Evolutionary conservation across 2,113 vertebrate genomes (phyloP), one percentile per base, ranked within the genome.

Genomic region (Cyprinus carpio): DNA sequence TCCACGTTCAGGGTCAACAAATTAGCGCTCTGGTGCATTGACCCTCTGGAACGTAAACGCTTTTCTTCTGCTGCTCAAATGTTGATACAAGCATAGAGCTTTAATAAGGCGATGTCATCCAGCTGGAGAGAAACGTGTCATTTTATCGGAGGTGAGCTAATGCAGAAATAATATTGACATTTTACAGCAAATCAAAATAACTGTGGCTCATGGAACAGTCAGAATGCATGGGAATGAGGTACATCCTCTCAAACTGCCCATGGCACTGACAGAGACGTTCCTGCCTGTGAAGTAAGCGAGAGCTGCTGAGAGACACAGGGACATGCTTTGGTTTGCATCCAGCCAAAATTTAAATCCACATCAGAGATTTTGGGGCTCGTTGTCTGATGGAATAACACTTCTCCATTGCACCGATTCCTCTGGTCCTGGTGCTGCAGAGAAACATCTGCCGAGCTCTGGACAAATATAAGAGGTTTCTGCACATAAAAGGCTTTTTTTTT

Each of bases 81-180:
- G 88, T 91, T 91, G 87, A 87, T 80, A 88, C 83, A 89, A 89
- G 83, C 85, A 40, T 81, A 62, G 40, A 12, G 75, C 86, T 87
- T 81, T 89, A 88, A 90, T 89, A 87, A 82, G 87, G 56, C 89
- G 62, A 87, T 89, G 84, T 92, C 91, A 90, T 90, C 87, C 49
- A 27, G 78, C 69, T 64, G 65, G n/a, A 67, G 75, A 62, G 79
- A 82, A 87, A 86, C 37, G 67, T 88, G 86, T 88, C 83, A 86
- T 76, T 88, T 80, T 87, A 91, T 88, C 88, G 82, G 84, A 79
- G 71, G 78, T 90, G 90, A 91, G 86, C 88, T 90, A 86, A 91
- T 90, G 62, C 84, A 87, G 87, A 76, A 89, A 91, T 80, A 91
- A 91, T 89, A 91, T 90, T 91, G 89, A 84, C 84, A 82, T 87